phyloP scores from a whole-genome alignment of 2,888 invertebrate genomes.

The Hirudinaria manillensis region DNA sequence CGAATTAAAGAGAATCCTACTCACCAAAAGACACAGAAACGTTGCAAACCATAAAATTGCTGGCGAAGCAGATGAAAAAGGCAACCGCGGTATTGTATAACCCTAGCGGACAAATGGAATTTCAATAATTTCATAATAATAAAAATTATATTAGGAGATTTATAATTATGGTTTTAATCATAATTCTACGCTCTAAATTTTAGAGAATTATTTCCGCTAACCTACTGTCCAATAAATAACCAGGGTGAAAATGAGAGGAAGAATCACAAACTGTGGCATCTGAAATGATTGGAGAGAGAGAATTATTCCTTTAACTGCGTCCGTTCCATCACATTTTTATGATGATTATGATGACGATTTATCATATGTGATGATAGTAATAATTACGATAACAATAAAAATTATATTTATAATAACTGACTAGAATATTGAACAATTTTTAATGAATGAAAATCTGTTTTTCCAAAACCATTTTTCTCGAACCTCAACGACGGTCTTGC shows the following conservation, averaged over 20 bases:
- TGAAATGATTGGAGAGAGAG: slow-evolving; percentile 41
- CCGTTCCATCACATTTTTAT: background rate
- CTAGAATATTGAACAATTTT: too few species aligned
- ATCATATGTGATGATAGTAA: too few species aligned
- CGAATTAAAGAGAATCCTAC: slow-evolving; percentile 33
- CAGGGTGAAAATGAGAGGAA: slow-evolving; percentile 75
- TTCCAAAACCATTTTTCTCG: slow-evolving; percentile 6
- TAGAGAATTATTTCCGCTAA: slow-evolving; percentile 50
- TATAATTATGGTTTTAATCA: too few species aligned
- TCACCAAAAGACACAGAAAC: slow-evolving; percentile 72
- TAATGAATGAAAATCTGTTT: background rate
- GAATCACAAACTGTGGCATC: slow-evolving; percentile 74
- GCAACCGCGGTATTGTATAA: slow-evolving; percentile 41
- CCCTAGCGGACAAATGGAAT: slow-evolving; percentile 55
- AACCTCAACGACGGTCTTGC: slow-evolving; percentile 49
- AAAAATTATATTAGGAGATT: too few species aligned
- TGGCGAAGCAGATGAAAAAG: slow-evolving; percentile 53
- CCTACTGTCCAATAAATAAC: slow-evolving; percentile 86
- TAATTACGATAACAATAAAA: too few species aligned
- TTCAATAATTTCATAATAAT: too few species aligned
- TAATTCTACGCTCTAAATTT: too few species aligned
- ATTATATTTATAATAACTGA: too few species aligned
- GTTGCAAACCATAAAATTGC: slow-evolving; percentile 77
- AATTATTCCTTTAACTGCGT: background rate
- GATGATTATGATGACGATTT: too few species aligned